These are phyloP conservation scores for Pristionchus exspectatus DNA, from an alignment of 2,888 invertebrate genomes.

Conservation along the genomic window DNA sequence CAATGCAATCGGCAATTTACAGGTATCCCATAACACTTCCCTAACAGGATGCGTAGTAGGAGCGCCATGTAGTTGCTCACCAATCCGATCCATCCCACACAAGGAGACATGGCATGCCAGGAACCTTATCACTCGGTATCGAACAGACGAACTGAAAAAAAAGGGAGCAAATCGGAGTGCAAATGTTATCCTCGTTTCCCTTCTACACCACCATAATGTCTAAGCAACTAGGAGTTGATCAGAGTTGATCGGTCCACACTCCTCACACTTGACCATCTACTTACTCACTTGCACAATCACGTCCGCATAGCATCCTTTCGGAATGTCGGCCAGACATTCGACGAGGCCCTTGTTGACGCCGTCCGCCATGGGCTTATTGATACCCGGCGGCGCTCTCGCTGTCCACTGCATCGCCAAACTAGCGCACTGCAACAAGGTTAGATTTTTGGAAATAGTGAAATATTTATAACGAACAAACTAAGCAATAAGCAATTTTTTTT, in stretches of 20 bases:
- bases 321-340: neutral
- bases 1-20: too few relatives aligned
- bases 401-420: neutral
- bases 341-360: neutral
- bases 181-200: too few relatives aligned
- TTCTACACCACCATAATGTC: too few relatives aligned
- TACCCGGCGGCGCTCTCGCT: neutral
- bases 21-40: too few relatives aligned
- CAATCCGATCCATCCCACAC: constrained; percentile 13
- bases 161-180: too few relatives aligned
- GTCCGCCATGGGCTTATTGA: neutral
- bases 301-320: neutral
- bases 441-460: too few relatives aligned
- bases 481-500: too few relatives aligned
- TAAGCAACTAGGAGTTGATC: too few relatives aligned
- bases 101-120: neutral
- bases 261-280: too few relatives aligned
- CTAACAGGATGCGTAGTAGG: too few relatives aligned
- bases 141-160: neutral
- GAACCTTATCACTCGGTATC: neutral
- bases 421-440: neutral
- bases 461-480: too few relatives aligned
- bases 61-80: neutral
- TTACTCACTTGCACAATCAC: neutral
- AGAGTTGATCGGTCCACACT: too few relatives aligned